Percentiles rank a stretch among this genome's conserved stretches.
Evolutionary conservation across 2,797 vertebrate genomes (phyloP).

Genomic region (Anguilla obscura): DNA sequence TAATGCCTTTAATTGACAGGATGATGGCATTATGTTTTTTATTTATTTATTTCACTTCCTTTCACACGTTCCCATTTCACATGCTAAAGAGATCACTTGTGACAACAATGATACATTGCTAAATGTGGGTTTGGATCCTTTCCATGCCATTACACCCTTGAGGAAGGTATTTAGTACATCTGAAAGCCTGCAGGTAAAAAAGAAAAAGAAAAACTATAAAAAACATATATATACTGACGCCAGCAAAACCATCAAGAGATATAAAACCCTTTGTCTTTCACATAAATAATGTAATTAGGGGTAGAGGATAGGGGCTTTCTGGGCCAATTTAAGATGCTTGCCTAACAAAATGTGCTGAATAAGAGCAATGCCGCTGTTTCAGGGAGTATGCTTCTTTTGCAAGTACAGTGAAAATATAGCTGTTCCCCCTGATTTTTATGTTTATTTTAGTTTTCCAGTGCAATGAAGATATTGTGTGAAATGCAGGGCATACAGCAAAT

Average conservation of each 20-base stretch:
- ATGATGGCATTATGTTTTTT: not conserved
- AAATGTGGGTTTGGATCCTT: not conserved
- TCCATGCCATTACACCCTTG: not conserved
- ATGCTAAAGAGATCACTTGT: not conserved
- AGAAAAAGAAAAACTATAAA: not conserved
- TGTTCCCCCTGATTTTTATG: too few species aligned
- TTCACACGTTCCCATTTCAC: not conserved
- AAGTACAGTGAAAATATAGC: too few species aligned
- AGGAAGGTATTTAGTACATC: conserved; percentile 1
- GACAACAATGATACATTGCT: conserved; percentile 2
- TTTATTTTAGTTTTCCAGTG: too few species aligned
- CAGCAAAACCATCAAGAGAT: not conserved
- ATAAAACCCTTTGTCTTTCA: not conserved
- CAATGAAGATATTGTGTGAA: too few species aligned
- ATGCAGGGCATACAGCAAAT: too few species aligned
- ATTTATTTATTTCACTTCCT: not conserved
- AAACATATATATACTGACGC: not conserved
- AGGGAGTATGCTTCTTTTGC: too few species aligned
- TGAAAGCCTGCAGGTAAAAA: not conserved
- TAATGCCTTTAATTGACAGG: conserved; percentile 23
- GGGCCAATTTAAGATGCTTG: not conserved
- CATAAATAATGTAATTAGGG: conserved; percentile 11
- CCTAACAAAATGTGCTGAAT: not conserved
- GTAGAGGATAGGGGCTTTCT: not conserved
- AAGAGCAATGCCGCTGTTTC: not conserved